Base-by-base conservation (phyloP, 2,888 invertebrate genomes). In the Oscheius myriophilus region DNA sequence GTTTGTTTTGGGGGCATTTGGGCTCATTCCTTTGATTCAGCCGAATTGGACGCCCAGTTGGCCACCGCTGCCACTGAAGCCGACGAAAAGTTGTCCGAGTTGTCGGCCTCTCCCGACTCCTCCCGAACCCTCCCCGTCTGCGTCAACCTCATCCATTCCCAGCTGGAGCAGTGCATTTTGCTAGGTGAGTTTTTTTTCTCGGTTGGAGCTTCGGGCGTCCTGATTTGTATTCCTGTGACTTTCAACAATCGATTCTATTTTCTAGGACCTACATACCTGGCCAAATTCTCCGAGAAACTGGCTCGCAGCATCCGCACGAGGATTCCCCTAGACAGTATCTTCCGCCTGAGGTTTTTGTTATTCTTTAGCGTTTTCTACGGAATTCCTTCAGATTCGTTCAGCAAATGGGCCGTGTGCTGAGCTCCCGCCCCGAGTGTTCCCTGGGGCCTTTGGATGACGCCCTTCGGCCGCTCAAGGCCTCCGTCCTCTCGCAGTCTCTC, bases 401-500 rank as follows among this genome's bases (percentile, higher is more conserved):
- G 51, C 78, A 78, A 25, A 55, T 78, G 53, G 75, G 75, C 54
- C 70, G 78, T 41, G 71, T 80, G 14, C 67, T 80, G 51, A 67
- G 72, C 16, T 67, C 76, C 16, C 67, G 75, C 39, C 70, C 72
- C 39, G 72, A 75, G 23, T 54, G 65, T 33, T 65, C 71, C 21
- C 68, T 73, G 0, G 69, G 71, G 0, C 73, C 75, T 16, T 71
- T 83, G 18, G 67, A 75, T 14, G 84, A 84, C 46, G 80, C 84
- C 2, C 66, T 84, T 7, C 67, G 78, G 21, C 84, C 84, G n/a
- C 69, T 84, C 25, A 84, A 84, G 66, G 72, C 78, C 41, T 71
- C 81, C 3, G 71, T 84, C 25, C 72, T 84, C 12, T 75, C 79
- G 9, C 81, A 92, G 82, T 94, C 94, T 1, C 90, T 94, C 75